These are phyloP conservation scores for Sturnus vulgaris DNA, from an alignment of 2,113 vertebrate genomes.

Conservation along the genomic window DNA sequence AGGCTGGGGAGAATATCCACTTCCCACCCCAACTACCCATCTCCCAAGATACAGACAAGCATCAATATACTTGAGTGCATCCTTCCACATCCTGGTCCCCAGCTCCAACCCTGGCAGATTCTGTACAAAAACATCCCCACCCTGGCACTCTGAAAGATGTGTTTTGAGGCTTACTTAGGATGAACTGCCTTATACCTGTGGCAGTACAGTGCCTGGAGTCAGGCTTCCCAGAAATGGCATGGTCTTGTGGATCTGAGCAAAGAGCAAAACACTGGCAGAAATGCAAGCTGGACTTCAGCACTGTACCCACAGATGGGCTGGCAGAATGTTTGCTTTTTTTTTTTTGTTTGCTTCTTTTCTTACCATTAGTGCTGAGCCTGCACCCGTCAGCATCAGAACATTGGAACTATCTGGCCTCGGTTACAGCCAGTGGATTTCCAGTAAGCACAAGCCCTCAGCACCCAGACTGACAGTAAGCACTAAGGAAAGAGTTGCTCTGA, in stretches of 20 bases:
- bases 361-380: background rate
- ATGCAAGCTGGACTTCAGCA: background rate
- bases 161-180: background rate
- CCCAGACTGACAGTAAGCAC: background rate
- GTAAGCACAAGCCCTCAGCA: background rate
- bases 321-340: background rate
- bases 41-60: background rate
- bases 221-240: background rate
- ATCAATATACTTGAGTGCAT: accelerated
- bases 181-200: background rate
- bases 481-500: background rate
- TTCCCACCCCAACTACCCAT: background rate
- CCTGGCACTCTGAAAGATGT: background rate
- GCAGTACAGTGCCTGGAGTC: background rate
- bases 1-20: background rate
- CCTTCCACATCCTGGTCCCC: background rate
- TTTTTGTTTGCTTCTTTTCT: background rate
- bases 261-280: background rate
- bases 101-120: background rate
- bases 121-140: background rate
- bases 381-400: background rate
- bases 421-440: constrained; percentile 1
- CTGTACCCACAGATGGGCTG: background rate
- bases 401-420: background rate
- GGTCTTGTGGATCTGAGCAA: background rate